phyloP scores from a whole-genome alignment of 2,797 vertebrate genomes.

The Ciconia nigra region DNA sequence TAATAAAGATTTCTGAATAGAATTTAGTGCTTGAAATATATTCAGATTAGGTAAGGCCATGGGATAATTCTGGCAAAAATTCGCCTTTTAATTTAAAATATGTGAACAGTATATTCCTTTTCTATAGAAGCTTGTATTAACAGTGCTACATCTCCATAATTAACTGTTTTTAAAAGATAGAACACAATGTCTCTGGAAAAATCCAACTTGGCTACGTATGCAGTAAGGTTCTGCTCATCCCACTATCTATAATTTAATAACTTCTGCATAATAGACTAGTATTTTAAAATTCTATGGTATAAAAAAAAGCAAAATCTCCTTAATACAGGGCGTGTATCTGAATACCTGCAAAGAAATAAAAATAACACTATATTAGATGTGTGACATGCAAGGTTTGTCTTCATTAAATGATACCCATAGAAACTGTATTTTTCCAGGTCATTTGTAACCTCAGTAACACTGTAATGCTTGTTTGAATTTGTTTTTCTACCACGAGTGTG shows the following conservation, averaged over 20 bases:
- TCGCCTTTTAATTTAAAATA: conserved; percentile 35
- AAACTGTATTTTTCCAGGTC: conserved; percentile 61
- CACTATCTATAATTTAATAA: conserved; percentile 1
- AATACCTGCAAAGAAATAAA: neutral
- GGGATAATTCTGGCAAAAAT: conserved; percentile 4
- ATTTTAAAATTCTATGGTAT: neutral
- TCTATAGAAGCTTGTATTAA: neutral
- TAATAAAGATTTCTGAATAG: conserved; percentile 34
- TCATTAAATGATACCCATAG: conserved; percentile 52
- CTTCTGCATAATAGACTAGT: neutral
- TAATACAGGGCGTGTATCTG: neutral
- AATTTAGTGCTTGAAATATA: neutral
- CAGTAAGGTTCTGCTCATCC: conserved; percentile 18
- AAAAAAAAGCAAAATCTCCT: neutral
- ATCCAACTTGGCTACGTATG: neutral
- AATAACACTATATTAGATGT: neutral
- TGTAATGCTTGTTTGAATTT: conserved; percentile 40
- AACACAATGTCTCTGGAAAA: conserved; percentile 44
- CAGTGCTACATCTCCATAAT: neutral
- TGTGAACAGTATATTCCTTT: neutral
- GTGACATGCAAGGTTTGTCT: neutral
- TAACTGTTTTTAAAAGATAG: conserved; percentile 18
- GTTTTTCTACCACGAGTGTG: conserved; percentile 57
- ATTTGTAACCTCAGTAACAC: conserved; percentile 27
- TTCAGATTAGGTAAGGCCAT: conserved; percentile 24